Base-by-base conservation (phyloP, 2,797 vertebrate species). In the Poeciliopsis turneri region DNA sequence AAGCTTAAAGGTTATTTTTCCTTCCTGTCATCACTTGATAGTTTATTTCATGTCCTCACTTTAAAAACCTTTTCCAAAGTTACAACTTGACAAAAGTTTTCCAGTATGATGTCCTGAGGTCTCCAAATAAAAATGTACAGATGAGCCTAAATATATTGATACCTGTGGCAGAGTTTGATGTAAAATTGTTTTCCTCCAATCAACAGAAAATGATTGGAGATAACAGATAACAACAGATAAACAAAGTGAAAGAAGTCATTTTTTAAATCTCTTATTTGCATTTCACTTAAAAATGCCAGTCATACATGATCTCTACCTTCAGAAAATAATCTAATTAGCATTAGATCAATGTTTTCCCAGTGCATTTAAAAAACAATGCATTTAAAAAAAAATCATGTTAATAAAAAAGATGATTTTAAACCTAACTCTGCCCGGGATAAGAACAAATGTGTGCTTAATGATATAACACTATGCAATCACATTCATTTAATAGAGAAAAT, bases 41-140 rank as follows among this genome's bases (percentile, higher is more conserved):
- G 61, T 80, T 66, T 75, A 73, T 75, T 77, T 70, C 45, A 82
- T 76, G 79, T 49, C 39, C 57, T 74, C 66, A 72, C 69, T 80
- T 68, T 82, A 81, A 85, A 53, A 82, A 78, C 72, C 74, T 68
- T 83, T 86, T 84, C 20, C 41, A 41, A 68, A 41, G 36, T 20
- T 41, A 68, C 20, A 41, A 23, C 36, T 11, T 11, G 20, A 39
- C 18, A 23, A 2, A 9, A 2, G 64, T 41, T 23, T 41, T 23
- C 9, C 64, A 68, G 9, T 25, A 5, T 68, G 36, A 41, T 68
- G 25, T 25, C 39, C 3, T 23, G 9, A 5, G 18, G 20, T 5
- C 2, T 41, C 33, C 11, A 41, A 39, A 68, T 39, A 2, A 68
- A 36, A 68, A 39, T 25, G 1, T 25, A 41, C 20, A 23, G 1